These are phyloP conservation scores for Pheosia tremula DNA, from an alignment of 2,888 invertebrate genomes.

Conservation along the genomic window DNA sequence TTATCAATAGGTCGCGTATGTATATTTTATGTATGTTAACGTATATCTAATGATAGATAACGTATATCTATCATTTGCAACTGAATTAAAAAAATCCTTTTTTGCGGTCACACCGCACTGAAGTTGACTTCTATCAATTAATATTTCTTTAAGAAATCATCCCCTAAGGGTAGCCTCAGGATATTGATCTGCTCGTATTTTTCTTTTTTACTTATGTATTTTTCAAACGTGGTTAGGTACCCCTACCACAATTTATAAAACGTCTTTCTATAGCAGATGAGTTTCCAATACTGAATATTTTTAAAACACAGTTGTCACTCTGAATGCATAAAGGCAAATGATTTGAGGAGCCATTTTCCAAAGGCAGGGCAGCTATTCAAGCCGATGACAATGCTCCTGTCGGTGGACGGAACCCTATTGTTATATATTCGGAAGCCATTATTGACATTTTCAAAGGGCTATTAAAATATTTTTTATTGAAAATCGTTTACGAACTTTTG, in stretches of 20 bases:
- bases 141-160: no score
- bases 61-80: no score
- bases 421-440: conserved; percentile 78
- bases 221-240: no score
- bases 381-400: conserved; percentile 69
- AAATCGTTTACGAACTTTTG: conserved; percentile 64
- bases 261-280: conserved; percentile 38
- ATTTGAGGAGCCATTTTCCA: conserved; percentile 75
- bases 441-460: conserved; percentile 79
- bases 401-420: conserved; percentile 76
- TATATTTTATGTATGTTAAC: no score
- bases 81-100: no score
- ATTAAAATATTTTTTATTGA: conserved; percentile 74
- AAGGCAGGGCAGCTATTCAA: conserved; percentile 67
- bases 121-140: no score
- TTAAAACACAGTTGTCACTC: conserved; percentile 65
- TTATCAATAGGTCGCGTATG: no score
- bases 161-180: no score
- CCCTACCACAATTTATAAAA: not conserved
- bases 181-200: no score
- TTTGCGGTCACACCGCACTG: no score
- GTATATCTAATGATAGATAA: no score
- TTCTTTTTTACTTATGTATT: no score
- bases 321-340: conserved; percentile 68
- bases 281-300: conserved; percentile 62